Base-by-base conservation (phyloP, 2,888 invertebrate species). In the Acleris sparsana region DNA sequence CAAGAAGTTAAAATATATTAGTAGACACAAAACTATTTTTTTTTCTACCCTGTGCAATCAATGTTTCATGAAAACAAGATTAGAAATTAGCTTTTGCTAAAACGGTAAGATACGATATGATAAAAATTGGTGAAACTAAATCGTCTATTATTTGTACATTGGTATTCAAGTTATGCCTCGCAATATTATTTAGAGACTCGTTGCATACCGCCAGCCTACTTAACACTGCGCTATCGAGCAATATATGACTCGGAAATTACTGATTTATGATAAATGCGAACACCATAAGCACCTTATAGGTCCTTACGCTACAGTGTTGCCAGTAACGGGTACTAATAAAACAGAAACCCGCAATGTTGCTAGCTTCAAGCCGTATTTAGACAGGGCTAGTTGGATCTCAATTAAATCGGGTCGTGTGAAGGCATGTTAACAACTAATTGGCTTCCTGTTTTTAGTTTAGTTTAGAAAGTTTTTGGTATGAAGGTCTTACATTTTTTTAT, bases 351-450 rank as follows among this genome's bases (percentile, higher is more conserved):
- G 25, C 46, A 53, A 53, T 53, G 63, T 64, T 59, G 58, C 63
- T 20, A 60, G 51, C 49, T 44, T 56, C 25, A 25, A 13, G 20
- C 60, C 65, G 44, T 65, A 65, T 65, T 61, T 65, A 65, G 65
- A 46, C 49, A 60, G 9, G 57, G 25, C 62, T 49, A 22, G 53
- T 53, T 49, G 52, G 57, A 25, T 58, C 33, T 62, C 53, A 57
- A 66, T 66, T 66, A 66, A 57, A 62, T 63, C 44, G 48, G 52
- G 39, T 39, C 52, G 61, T 62, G 66, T 56, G 65, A 51, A 60
- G 60, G 56, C 22, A 56, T 57, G 55, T 61, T 62, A 46, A 53
- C 25, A 60, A 44, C 49, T 57, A 57, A 46, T 57, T 25, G 44
- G 25, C n/a, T 46, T 57, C 18, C 49, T 11, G 49, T 49, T 20